These are phyloP conservation scores for Anoplophora glabripennis DNA, from an alignment of 1,140 invertebrate genomes.

Conservation along the genomic window DNA sequence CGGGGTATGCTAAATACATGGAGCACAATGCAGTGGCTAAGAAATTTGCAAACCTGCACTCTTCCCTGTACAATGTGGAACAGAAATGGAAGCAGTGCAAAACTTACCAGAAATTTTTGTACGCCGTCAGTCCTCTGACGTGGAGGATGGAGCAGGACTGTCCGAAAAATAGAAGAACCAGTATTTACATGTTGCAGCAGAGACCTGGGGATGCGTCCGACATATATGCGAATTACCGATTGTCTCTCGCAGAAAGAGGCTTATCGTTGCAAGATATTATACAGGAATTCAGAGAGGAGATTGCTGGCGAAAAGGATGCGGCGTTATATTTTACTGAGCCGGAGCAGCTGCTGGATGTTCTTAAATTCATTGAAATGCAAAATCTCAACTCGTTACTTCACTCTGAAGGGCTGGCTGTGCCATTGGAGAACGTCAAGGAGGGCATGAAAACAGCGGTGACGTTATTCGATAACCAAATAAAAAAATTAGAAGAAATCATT, in stretches of 20 bases:
- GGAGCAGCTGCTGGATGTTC: slow-evolving; percentile 55
- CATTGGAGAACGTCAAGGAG: slow-evolving; percentile 53
- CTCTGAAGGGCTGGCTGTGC: slow-evolving; percentile 58
- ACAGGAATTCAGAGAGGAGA: slow-evolving; percentile 51
- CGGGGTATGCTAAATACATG: slow-evolving; percentile 52
- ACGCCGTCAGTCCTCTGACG: slow-evolving; percentile 56
- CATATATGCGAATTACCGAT: slow-evolving; percentile 37
- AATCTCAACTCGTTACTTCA: slow-evolving; percentile 64
- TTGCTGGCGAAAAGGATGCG: slow-evolving; percentile 49
- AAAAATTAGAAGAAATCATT: slow-evolving; percentile 47
- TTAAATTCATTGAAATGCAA: slow-evolving; percentile 60
- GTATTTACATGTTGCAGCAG: neutral
- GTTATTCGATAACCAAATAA: slow-evolving; percentile 48
- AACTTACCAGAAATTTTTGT: slow-evolving; percentile 64
- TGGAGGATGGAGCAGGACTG: slow-evolving; percentile 52
- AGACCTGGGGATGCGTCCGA: slow-evolving; percentile 2
- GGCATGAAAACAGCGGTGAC: slow-evolving; percentile 48
- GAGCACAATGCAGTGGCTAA: slow-evolving; percentile 52
- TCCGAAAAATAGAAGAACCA: slow-evolving; percentile 4
- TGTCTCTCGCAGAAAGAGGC: slow-evolving; percentile 31
- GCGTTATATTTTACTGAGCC: slow-evolving; percentile 59
- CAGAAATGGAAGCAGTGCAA: slow-evolving; percentile 60
- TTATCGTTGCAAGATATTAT: slow-evolving; percentile 52
- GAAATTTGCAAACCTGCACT: slow-evolving; percentile 53
- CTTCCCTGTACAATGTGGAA: slow-evolving; percentile 59